phyloP scores from a whole-genome alignment of 2,888 invertebrate species.

The Callyntrura sp. region DNA sequence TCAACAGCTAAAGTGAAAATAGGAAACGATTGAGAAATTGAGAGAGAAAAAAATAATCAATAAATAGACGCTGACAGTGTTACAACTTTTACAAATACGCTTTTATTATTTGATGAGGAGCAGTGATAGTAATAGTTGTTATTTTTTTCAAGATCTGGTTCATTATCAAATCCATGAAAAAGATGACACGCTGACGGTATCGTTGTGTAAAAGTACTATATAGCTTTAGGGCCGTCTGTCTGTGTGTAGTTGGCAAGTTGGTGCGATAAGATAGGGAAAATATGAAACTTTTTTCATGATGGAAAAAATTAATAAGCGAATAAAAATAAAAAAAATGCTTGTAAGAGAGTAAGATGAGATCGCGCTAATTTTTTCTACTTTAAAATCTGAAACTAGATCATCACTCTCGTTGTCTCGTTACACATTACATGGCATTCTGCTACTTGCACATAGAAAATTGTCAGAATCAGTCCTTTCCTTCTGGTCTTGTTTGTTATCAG shows the following conservation, averaged over 20 bases:
- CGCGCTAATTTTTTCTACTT: constrained; percentile 33
- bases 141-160: constrained; percentile 60
- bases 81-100: neutral
- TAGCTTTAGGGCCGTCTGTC: neutral
- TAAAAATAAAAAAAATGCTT: too few species aligned
- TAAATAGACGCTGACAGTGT: neutral
- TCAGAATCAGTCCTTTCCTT: too few species aligned
- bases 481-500: too few species aligned
- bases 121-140: constrained; percentile 6
- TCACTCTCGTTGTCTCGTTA: constrained; percentile 19
- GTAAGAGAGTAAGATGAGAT: neutral
- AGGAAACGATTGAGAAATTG: constrained; percentile 30
- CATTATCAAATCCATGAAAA: constrained; percentile 43
- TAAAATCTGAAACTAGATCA: constrained; percentile 34
- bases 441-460: neutral
- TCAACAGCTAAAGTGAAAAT: constrained; percentile 55
- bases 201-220: neutral
- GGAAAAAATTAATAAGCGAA: constrained; percentile 23
- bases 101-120: constrained; percentile 41
- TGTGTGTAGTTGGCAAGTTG: neutral
- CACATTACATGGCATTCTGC: neutral
- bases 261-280: neutral
- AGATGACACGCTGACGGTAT: constrained; percentile 9
- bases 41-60: too few species aligned
- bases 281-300: constrained; percentile 21